phyloP scores from a whole-genome alignment of 2,888 invertebrate species.

The Margaritifera margaritifera region DNA sequence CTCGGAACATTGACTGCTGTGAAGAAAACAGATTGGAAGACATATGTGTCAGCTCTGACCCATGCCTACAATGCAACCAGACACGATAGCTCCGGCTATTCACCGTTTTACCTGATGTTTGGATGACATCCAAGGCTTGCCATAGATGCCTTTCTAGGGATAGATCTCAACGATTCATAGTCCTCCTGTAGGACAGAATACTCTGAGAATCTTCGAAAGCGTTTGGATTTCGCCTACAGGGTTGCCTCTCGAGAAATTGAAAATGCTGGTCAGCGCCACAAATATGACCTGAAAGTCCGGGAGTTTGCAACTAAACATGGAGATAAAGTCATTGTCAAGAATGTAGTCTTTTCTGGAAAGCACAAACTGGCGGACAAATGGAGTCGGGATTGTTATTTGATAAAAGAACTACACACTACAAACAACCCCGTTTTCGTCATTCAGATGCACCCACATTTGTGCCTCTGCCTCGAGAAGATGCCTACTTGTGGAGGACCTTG shows the following conservation, averaged over 20 bases:
- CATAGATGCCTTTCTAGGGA: constrained; percentile 19
- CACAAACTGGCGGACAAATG: constrained; percentile 14
- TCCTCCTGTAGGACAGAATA: not conserved
- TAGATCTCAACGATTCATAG: not conserved
- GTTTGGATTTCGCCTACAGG: constrained; percentile 11
- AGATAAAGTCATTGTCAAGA: constrained; percentile 8
- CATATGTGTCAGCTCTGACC: constrained; percentile 8
- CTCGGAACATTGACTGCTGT: constrained; percentile 16
- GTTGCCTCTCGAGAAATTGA: constrained; percentile 6
- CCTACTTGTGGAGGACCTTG: no score
- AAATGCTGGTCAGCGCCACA: not conserved
- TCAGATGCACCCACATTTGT: no score
- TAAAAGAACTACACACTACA: no score
- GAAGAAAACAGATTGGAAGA: constrained; percentile 26
- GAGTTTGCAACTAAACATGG: constrained; percentile 4
- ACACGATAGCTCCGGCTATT: constrained; percentile 17
- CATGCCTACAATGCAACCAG: constrained; percentile 20
- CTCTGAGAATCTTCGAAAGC: constrained; percentile 4
- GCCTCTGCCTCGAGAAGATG: no score
- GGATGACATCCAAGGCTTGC: constrained; percentile 25
- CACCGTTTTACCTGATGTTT: constrained; percentile 3
- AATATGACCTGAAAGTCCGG: constrained; percentile 14
- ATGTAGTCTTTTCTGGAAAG: constrained; percentile 2
- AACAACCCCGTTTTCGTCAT: no score
- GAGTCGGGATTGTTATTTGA: constrained; percentile 4